Percentiles rank a stretch among this genome's conserved stretches.
These are phyloP conservation scores for Tuberolachnus salignus DNA, from an alignment of 2,888 invertebrate species.

Conservation along the genomic window DNA sequence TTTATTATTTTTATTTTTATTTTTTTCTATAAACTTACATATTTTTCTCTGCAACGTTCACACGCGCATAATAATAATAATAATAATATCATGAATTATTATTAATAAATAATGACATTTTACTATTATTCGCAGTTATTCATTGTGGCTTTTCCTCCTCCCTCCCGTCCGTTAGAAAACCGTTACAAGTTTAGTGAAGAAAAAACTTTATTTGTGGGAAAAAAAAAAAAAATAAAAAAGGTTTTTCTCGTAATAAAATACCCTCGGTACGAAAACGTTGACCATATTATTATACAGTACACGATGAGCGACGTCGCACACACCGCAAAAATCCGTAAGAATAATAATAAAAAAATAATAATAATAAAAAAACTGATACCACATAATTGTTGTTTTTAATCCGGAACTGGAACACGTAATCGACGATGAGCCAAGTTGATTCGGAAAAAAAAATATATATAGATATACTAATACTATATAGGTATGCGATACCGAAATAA, in stretches of 20 bases:
- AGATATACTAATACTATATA: no score
- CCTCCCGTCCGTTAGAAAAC: slow-evolving; percentile 38
- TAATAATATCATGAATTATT: neutral
- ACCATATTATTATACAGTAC: neutral
- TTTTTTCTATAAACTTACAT: no score
- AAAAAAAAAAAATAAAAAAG: no score
- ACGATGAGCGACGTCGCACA: neutral
- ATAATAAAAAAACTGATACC: slow-evolving; percentile 29
- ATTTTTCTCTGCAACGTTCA: no score
- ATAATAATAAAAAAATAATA: slow-evolving; percentile 3
- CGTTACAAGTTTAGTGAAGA: slow-evolving; percentile 7
- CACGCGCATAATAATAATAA: neutral
- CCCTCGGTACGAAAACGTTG: neutral
- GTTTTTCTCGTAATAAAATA: neutral
- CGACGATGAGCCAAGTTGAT: slow-evolving; percentile 5
- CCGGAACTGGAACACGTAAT: slow-evolving; percentile 34
- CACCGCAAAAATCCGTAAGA: slow-evolving; percentile 36
- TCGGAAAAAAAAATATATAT: slow-evolving; percentile 20
- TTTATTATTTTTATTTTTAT: no score
- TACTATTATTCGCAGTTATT: slow-evolving; percentile 1
- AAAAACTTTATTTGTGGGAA: neutral
- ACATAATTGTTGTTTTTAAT: slow-evolving; percentile 21
- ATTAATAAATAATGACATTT: neutral
- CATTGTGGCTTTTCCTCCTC: slow-evolving; percentile 11
- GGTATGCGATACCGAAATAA: slow-evolving; percentile 10